phyloP scores from a whole-genome alignment of 2,113 vertebrate species.

The Nothobranchius kuhntae region DNA sequence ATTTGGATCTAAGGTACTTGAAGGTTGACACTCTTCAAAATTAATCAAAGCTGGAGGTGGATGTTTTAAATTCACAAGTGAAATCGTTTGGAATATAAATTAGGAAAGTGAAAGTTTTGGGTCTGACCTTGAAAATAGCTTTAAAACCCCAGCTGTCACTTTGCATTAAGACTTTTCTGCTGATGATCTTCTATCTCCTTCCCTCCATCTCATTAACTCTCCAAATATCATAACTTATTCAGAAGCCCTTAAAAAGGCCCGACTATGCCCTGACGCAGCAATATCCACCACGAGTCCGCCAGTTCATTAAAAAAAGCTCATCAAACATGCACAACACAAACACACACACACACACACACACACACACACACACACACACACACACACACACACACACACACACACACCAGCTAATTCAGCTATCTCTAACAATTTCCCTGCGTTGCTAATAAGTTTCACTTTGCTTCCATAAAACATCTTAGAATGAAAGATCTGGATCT shows the following conservation, averaged over 20 bases:
- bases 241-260: conserved; percentile 74
- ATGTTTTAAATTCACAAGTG: not conserved
- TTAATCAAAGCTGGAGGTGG: not conserved
- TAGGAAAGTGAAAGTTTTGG: conserved; percentile 4
- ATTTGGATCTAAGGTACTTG: too few species aligned
- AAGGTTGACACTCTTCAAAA: too few species aligned
- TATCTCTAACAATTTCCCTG: conserved; percentile 42
- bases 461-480: conserved; percentile 18
- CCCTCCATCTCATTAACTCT: conserved; percentile 86
- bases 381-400: conserved; percentile 50
- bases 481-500: conserved; percentile 7
- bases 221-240: conserved; percentile 80
- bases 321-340: conserved; percentile 68
- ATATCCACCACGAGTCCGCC: conserved; percentile 70
- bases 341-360: conserved; percentile 9
- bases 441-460: conserved; percentile 55
- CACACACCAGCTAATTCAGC: conserved; percentile 50
- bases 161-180: conserved; percentile 83
- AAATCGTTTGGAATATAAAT: conserved; percentile 1
- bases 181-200: conserved; percentile 89
- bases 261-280: conserved; percentile 74
- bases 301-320: conserved; percentile 86
- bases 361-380: conserved; percentile 62
- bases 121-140: conserved; percentile 58
- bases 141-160: conserved; percentile 50